Conservation (phyloP, 2,888 invertebrate species). For the Pammene fasciana region DNA sequence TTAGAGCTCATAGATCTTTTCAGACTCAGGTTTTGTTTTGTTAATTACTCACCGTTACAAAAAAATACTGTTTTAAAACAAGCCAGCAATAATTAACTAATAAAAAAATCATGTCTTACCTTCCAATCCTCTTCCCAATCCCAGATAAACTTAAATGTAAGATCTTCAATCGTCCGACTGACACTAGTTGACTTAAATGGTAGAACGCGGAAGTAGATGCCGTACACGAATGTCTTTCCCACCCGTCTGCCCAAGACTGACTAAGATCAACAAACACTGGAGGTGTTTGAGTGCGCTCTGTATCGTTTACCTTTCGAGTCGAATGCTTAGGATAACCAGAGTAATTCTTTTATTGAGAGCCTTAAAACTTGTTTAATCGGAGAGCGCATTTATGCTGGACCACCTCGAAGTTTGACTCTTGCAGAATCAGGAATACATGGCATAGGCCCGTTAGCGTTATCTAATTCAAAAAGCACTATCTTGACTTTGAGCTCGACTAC, state of each 20-base stretch:
- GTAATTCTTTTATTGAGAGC: not conserved
- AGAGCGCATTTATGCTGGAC: not conserved
- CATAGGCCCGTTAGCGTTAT: conserved; percentile 1
- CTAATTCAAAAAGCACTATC: conserved; percentile 4
- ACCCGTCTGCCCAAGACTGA: conserved; percentile 30
- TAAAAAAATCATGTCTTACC: not conserved
- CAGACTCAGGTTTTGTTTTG: too few species aligned
- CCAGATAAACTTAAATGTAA: not conserved
- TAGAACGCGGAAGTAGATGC: conserved; percentile 36
- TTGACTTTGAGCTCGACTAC: not conserved
- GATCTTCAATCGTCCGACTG: not conserved
- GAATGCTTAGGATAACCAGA: not conserved
- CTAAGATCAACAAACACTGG: conserved; percentile 31
- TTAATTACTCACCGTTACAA: too few species aligned
- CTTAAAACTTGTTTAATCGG: not conserved
- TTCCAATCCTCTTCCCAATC: conserved; percentile 4
- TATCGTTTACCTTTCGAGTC: not conserved
- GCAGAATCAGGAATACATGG: not conserved
- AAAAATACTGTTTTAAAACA: too few species aligned
- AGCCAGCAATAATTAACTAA: too few species aligned
- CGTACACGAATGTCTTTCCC: conserved; percentile 35
- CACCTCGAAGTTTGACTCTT: not conserved
- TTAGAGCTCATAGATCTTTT: too few species aligned
- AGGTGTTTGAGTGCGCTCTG: conserved; percentile 3
- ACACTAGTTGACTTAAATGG: not conserved